Percentiles rank a stretch among this genome's conserved stretches.
phyloP scores from a whole-genome alignment of 2,888 invertebrate species.

The Lasioglossum zephyrum region DNA sequence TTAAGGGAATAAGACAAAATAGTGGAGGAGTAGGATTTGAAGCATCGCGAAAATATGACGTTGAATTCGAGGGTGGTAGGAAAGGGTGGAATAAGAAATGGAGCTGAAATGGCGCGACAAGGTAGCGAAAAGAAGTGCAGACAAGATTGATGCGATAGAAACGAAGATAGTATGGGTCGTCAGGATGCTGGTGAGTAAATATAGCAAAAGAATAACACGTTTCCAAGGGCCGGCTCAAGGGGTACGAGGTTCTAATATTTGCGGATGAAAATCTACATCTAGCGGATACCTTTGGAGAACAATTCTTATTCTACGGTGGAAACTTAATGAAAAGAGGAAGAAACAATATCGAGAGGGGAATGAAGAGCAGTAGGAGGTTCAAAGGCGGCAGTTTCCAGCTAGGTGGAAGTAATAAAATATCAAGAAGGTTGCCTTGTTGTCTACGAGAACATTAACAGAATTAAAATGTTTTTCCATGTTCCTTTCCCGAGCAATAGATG shows the following conservation, averaged over 20 bases:
- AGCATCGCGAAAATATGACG: neutral
- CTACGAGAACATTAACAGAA: neutral
- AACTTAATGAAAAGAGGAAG: neutral
- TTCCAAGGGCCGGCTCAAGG: neutral
- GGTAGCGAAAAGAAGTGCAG: neutral
- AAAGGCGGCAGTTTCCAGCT: neutral
- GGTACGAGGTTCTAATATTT: neutral
- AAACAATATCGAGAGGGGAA: neutral
- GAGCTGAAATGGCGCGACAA: neutral
- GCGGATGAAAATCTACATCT: neutral
- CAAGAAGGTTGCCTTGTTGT: neutral
- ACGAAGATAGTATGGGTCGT: neutral
- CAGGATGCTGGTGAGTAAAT: neutral
- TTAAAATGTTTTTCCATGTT: neutral
- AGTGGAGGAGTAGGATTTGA: neutral
- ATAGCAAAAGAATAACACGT: neutral
- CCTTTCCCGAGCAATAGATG: neutral
- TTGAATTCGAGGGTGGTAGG: neutral
- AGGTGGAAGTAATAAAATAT: neutral
- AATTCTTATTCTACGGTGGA: neutral
- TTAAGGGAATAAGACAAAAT: neutral
- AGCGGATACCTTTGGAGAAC: neutral
- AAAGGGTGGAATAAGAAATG: neutral
- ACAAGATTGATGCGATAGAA: conserved; percentile 1
- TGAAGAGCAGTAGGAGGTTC: neutral